A percentile compares a stretch with the other conserved stretches of the same genome.
These are phyloP conservation scores for Drosophila kanapiae DNA, from an alignment of 1,140 invertebrate species.

Conservation along the genomic window DNA sequence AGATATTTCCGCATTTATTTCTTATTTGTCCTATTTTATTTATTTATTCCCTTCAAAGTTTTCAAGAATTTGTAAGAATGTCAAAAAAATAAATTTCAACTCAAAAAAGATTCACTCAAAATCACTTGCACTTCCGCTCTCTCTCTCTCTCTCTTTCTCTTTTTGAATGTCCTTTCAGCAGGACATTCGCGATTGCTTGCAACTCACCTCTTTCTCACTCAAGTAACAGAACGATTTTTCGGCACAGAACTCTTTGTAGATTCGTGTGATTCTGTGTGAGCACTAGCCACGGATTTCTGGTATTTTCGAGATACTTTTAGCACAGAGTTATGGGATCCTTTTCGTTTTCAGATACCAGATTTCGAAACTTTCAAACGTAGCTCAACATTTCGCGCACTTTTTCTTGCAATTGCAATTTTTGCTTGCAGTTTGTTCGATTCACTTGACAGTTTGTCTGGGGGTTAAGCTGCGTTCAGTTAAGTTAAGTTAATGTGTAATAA, in stretches of 20 bases:
- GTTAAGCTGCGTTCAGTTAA: neutral
- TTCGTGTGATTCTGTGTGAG: constrained; percentile 32
- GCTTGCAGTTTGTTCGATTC: constrained; percentile 26
- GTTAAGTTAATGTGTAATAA: constrained; percentile 38
- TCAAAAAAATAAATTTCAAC: neutral
- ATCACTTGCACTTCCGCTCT: neutral
- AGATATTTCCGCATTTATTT: neutral
- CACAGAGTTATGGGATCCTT: constrained; percentile 68
- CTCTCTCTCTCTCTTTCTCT: neutral
- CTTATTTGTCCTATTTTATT: neutral
- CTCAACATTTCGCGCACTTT: constrained; percentile 73
- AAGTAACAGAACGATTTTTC: constrained; percentile 56
- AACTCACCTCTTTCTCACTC: constrained; percentile 79
- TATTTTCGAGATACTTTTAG: constrained; percentile 48
- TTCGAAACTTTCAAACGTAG: constrained; percentile 32
- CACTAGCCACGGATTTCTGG: constrained; percentile 52
- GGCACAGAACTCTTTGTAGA: constrained; percentile 40
- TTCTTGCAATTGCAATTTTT: constrained; percentile 1
- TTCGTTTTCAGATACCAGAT: neutral
- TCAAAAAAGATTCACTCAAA: constrained; percentile 6
- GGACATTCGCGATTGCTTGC: constrained; percentile 19
- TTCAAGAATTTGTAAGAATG: neutral
- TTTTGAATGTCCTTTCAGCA: constrained; percentile 24
- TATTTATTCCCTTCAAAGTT: neutral
- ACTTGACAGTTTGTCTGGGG: constrained; percentile 45